These are phyloP conservation scores for Lepidocolaptes lacrymiger DNA, from an alignment of 2,797 vertebrate genomes.

Conservation along the genomic window DNA sequence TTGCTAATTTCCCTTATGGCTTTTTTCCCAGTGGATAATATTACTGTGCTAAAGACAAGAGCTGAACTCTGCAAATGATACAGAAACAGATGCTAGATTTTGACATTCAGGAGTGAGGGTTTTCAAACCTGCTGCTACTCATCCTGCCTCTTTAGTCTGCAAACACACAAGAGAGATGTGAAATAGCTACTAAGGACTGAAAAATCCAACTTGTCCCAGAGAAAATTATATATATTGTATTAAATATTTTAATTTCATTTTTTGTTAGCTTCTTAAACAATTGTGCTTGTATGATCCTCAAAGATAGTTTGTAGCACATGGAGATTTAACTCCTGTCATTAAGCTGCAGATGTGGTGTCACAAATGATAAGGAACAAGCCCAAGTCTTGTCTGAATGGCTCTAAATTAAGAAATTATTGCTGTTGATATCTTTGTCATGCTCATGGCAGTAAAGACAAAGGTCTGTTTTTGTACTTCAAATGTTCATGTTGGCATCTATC, in stretches of 20 bases:
- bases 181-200: not conserved
- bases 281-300: not conserved
- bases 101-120: not conserved
- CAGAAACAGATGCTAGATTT: not conserved
- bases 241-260: not conserved
- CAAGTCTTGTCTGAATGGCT: not conserved
- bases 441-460: not conserved
- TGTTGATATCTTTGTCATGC: not conserved
- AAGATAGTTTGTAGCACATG: fast-evolving
- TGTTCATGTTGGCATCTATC: not conserved
- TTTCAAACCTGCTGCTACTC: not conserved
- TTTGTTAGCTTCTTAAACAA: not conserved
- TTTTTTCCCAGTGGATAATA: not conserved
- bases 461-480: not conserved
- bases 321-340: not conserved
- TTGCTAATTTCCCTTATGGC: not conserved
- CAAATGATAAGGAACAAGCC: not conserved
- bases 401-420: not conserved
- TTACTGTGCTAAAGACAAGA: not conserved
- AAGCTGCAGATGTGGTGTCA: not conserved
- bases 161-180: fast-evolving
- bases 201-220: not conserved
- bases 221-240: not conserved
- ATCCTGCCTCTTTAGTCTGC: not conserved
- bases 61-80: not conserved